Conservation (phyloP, 2,888 invertebrate genomes). For the Watsonalla cultraria region DNA sequence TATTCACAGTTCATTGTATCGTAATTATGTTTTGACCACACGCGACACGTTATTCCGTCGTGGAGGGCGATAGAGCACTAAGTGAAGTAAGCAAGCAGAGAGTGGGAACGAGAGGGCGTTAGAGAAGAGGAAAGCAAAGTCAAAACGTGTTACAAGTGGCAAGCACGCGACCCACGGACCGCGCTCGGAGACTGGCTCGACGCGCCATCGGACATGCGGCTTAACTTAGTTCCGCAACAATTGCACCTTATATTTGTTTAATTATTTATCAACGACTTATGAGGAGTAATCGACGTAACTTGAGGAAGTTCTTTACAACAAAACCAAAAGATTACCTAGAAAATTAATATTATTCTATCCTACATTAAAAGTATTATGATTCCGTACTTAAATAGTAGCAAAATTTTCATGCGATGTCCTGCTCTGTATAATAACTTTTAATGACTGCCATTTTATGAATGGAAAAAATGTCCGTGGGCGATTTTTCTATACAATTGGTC, state of each 20-base stretch:
- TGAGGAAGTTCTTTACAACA: too few species aligned
- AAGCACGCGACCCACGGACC: conserved; percentile 17
- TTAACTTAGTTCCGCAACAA: neutral
- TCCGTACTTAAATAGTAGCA: too few species aligned
- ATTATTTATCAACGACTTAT: too few species aligned
- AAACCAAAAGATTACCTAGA: too few species aligned
- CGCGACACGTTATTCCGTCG: conserved; percentile 54
- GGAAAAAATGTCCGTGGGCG: too few species aligned
- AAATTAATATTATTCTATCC: too few species aligned
- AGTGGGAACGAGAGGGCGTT: conserved; percentile 57
- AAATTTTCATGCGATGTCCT: too few species aligned
- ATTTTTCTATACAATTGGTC: too few species aligned
- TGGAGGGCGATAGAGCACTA: conserved; percentile 57
- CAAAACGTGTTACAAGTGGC: conserved; percentile 13
- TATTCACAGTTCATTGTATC: conserved; percentile 47
- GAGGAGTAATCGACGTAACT: too few species aligned
- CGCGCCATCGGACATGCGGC: neutral
- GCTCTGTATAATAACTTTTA: too few species aligned
- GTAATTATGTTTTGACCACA: conserved; percentile 31
- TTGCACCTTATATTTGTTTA: neutral
- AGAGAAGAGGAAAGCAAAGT: conserved; percentile 27
- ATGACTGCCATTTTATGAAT: too few species aligned
- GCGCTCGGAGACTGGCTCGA: conserved; percentile 8
- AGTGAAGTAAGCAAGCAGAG: conserved; percentile 49
- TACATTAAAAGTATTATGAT: too few species aligned